Evolutionary conservation across 2,797 vertebrate species (phyloP).

Genomic region (Crypturellus tataupa): DNA sequence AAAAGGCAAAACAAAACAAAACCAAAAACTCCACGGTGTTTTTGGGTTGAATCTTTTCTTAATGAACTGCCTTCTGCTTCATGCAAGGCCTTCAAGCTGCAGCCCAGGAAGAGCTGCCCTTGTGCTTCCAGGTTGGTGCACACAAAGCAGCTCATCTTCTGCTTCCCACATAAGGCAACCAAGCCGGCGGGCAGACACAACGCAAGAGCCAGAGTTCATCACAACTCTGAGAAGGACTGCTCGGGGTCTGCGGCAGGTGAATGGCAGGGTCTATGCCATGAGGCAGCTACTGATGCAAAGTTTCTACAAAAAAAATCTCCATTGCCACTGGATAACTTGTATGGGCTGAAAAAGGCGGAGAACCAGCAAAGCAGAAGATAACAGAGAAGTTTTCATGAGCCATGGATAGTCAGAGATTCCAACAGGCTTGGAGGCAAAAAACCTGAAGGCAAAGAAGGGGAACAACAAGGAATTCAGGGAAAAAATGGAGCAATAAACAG

Average conservation of each 20-base stretch:
- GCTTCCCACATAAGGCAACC: not conserved
- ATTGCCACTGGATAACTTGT: not conserved
- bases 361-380: not conserved
- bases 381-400: not conserved
- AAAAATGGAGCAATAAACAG: not conserved
- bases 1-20: too few species aligned
- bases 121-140: not conserved
- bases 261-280: rapidly evolving
- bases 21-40: not conserved
- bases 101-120: not conserved
- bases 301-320: not conserved
- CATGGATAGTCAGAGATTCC: not conserved
- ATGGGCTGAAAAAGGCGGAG: not conserved
- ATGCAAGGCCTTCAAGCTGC: not conserved
- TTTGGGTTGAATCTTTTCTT: not conserved
- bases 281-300: not conserved
- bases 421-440: not conserved
- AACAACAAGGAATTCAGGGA: not conserved
- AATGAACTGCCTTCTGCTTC: not conserved
- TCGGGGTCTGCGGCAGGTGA: not conserved
- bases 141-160: not conserved
- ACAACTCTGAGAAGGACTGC: not conserved
- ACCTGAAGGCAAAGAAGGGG: not conserved
- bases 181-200: not conserved
- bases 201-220: not conserved